Evolutionary conservation across 1,140 invertebrate species (phyloP).

Genomic region (Dendroctonus valens): DNA sequence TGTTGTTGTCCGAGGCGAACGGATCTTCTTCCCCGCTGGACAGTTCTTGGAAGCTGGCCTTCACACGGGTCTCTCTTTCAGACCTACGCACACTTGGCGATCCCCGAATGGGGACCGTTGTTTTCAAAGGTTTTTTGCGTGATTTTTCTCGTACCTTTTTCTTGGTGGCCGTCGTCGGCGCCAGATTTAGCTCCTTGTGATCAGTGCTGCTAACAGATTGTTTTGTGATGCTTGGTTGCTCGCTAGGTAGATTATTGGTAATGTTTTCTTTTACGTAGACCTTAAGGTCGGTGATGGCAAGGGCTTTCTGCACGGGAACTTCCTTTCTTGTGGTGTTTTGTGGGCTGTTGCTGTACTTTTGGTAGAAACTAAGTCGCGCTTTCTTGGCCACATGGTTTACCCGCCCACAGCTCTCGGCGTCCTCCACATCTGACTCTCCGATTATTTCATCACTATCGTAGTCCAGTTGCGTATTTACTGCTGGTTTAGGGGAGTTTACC

Average conservation of each 20-base stretch:
- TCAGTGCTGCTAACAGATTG: background rate
- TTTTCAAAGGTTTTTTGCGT: background rate
- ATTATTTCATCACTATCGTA: conserved; percentile 58
- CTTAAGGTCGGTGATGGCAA: background rate
- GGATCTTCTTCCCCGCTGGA: conserved; percentile 44
- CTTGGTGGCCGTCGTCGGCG: background rate
- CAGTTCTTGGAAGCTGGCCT: conserved; percentile 33
- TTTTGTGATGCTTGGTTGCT: conserved; percentile 6
- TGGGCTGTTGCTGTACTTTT: background rate
- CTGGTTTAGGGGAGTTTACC: background rate
- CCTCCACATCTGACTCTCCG: conserved; percentile 62
- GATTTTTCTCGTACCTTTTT: background rate
- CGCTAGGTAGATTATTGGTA: conserved; percentile 15
- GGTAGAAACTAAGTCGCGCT: conserved; percentile 37
- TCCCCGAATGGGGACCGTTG: background rate
- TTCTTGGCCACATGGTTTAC: conserved; percentile 43
- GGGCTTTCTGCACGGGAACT: no score
- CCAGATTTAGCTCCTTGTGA: background rate
- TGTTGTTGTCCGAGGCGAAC: conserved; percentile 39
- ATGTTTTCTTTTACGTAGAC: conserved; percentile 24
- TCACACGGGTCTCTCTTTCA: conserved; percentile 39
- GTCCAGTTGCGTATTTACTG: conserved; percentile 32
- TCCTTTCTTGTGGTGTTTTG: no score
- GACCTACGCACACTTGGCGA: conserved; percentile 42
- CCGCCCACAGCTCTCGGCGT: conserved; percentile 36